Conservation (phyloP, 2,797 vertebrate genomes). For the Oophaga sylvatica region DNA sequence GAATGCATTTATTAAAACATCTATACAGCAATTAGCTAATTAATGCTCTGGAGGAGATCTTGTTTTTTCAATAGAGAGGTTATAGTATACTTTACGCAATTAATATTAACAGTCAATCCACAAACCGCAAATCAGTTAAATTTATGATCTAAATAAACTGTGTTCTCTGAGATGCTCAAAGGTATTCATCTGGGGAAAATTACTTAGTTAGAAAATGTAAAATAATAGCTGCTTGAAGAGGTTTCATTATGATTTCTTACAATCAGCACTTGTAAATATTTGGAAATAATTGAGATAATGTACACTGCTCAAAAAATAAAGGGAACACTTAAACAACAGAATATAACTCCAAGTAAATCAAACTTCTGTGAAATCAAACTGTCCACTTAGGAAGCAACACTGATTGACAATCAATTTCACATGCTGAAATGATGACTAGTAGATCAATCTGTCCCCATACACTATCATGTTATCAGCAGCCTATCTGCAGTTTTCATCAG, state of each 20-base stretch:
- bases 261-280: background rate
- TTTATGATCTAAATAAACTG: background rate
- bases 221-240: background rate
- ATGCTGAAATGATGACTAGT: too few relatives aligned
- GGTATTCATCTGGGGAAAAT: conserved; percentile 15
- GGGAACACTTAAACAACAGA: too few relatives aligned
- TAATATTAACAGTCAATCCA: background rate
- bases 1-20: background rate
- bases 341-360: too few relatives aligned
- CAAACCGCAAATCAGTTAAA: background rate
- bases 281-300: background rate
- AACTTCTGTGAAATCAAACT: too few relatives aligned
- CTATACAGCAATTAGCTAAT: background rate
- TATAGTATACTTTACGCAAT: background rate
- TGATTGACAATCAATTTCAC: too few relatives aligned
- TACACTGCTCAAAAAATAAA: too few relatives aligned
- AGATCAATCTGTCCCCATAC: too few relatives aligned
- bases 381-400: too few relatives aligned
- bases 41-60: background rate
- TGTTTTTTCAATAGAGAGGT: background rate
- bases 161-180: background rate
- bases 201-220: conserved; percentile 1
- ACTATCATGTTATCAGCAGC: too few relatives aligned
- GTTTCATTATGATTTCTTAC: background rate
- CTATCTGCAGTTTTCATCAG: too few relatives aligned